Conservation (phyloP, 2,888 invertebrate genomes). For the Pristionchus arcanus region DNA sequence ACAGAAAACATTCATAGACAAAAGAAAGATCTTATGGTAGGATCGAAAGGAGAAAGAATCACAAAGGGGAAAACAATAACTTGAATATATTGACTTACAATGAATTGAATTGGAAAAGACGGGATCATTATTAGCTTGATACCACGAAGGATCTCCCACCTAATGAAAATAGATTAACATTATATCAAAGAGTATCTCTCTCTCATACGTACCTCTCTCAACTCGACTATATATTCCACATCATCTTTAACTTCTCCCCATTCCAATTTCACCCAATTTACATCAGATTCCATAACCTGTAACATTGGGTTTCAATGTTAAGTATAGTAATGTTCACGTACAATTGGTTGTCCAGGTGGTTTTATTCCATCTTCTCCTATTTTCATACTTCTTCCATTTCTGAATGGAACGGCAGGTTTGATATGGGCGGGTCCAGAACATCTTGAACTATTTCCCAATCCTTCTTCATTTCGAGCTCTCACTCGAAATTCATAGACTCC, state of each 20-base stretch:
- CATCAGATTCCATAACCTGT: slow-evolving; percentile 75
- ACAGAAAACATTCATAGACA: not conserved
- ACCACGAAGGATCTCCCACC: slow-evolving; percentile 76
- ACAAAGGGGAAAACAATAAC: not conserved
- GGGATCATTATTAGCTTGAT: slow-evolving; percentile 71
- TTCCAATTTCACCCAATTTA: slow-evolving; percentile 75
- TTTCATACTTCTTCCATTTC: not conserved
- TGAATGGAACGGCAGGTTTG: slow-evolving; percentile 63
- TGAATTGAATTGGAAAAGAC: slow-evolving; percentile 72
- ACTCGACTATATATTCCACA: slow-evolving; percentile 75
- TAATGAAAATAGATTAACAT: not conserved
- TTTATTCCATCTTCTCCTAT: slow-evolving; percentile 52
- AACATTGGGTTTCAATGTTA: not conserved
- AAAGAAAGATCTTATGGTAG: not conserved
- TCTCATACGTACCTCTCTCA: slow-evolving; percentile 64
- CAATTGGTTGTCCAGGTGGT: slow-evolving; percentile 69
- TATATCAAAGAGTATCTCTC: too few species aligned
- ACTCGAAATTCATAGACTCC: slow-evolving; percentile 79
- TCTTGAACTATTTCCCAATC: slow-evolving; percentile 63
- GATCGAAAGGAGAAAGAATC: not conserved
- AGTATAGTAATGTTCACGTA: not conserved
- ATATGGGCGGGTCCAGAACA: slow-evolving; percentile 68
- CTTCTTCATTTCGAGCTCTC: slow-evolving; percentile 73
- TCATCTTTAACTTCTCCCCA: slow-evolving; percentile 70
- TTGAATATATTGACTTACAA: slow-evolving; percentile 57